phyloP scores from a whole-genome alignment of 1,140 invertebrate genomes.

The Oryctes rhinoceros region DNA sequence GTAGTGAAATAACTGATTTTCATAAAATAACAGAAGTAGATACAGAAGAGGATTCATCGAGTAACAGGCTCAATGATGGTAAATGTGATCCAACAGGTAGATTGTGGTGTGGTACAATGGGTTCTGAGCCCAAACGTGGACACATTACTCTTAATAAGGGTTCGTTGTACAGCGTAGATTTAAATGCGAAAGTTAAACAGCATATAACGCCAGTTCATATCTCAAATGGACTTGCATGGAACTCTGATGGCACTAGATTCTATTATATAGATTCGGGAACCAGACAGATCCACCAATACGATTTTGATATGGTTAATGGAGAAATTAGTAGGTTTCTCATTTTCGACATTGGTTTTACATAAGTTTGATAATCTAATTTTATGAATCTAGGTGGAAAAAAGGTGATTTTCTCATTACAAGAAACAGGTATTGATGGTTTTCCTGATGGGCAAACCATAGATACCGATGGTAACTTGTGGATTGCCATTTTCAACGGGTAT shows the following conservation, averaged over 20 bases:
- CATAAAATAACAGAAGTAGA: conserved; percentile 33
- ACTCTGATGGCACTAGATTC: conserved; percentile 39
- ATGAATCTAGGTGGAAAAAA: conserved; percentile 23
- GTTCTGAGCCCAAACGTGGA: conserved; percentile 41
- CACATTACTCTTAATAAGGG: conserved; percentile 16
- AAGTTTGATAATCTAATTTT: neutral
- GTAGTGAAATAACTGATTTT: conserved; percentile 6
- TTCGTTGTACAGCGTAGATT: conserved; percentile 31
- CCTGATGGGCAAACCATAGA: conserved; percentile 79
- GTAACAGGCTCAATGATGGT: conserved; percentile 43
- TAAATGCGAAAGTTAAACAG: conserved; percentile 28
- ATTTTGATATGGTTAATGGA: conserved; percentile 23
- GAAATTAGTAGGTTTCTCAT: conserved; percentile 32
- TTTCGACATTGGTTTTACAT: neutral
- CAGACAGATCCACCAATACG: conserved; percentile 38
- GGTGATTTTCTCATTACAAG: conserved; percentile 30
- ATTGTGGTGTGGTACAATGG: conserved; percentile 42
- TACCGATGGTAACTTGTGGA: conserved; percentile 70
- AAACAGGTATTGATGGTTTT: conserved; percentile 53
- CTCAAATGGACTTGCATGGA: conserved; percentile 43
- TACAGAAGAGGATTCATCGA: conserved; percentile 41
- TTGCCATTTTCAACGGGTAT: conserved; percentile 65
- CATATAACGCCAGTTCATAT: conserved; percentile 2
- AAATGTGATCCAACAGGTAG: conserved; percentile 37
- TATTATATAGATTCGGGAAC: conserved; percentile 42